These are phyloP conservation scores for Oxyruncus cristatus DNA, from an alignment of 2,113 vertebrate genomes.

Conservation along the genomic window DNA sequence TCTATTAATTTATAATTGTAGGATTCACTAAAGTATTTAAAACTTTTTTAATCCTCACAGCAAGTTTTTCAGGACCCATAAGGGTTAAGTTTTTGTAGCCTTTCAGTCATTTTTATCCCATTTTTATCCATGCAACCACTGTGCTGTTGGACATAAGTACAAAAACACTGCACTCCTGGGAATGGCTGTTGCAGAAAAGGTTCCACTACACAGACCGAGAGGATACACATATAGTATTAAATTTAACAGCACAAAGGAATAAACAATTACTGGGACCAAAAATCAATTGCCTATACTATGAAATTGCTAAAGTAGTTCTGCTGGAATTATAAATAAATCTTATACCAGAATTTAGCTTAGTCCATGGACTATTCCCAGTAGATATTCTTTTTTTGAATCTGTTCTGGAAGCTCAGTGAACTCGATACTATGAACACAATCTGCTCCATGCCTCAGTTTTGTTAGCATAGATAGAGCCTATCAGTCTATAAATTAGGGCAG, in stretches of 20 bases:
- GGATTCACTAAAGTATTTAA: not conserved
- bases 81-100: not conserved
- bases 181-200: not conserved
- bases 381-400: not conserved
- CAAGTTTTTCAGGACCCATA: not conserved
- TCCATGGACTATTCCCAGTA: not conserved
- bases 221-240: not conserved
- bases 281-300: conserved; percentile 21
- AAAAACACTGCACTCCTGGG: not conserved
- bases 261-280: conserved; percentile 39
- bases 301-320: not conserved
- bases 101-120: not conserved
- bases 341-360: not conserved
- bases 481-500: not conserved
- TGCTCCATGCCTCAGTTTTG: not conserved
- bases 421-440: not conserved
- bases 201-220: not conserved
- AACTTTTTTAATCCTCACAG: not conserved
- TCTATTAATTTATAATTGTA: not conserved
- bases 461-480: not conserved
- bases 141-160: not conserved
- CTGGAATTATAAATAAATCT: conserved; percentile 10
- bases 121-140: not conserved
- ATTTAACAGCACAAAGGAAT: conserved; percentile 12
- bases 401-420: not conserved